phyloP scores from a whole-genome alignment of 2,113 vertebrate genomes.

The Silurus meridionalis region DNA sequence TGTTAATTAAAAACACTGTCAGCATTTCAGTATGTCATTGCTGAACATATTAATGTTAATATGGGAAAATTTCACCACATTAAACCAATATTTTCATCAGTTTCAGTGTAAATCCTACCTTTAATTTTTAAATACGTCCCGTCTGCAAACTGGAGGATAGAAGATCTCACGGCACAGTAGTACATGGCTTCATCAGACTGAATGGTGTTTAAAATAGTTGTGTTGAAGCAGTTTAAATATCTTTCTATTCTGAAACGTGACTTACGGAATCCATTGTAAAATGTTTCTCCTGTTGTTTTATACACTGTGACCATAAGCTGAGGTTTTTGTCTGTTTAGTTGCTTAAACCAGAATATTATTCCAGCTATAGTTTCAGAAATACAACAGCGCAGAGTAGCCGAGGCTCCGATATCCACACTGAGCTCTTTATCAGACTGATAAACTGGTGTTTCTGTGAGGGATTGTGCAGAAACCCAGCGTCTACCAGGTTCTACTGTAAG shows the following conservation, averaged over 20 bases:
- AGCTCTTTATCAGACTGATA: not conserved
- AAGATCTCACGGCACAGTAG: not conserved
- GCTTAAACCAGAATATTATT: not conserved
- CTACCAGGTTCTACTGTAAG: not conserved
- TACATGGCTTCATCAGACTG: not conserved
- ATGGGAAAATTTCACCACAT: not conserved
- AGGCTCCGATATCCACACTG: not conserved
- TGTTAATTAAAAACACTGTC: too few relatives aligned
- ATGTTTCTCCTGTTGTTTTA: not conserved
- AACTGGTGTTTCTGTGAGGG: not conserved
- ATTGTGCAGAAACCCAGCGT: not conserved
- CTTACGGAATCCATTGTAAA: not conserved
- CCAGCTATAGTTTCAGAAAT: not conserved
- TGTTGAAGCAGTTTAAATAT: not conserved
- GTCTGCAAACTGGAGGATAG: not conserved
- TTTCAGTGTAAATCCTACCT: not conserved
- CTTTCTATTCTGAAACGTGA: not conserved
- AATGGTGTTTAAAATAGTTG: not conserved
- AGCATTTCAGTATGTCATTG: not conserved
- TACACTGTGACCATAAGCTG: not conserved
- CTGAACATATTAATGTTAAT: not conserved
- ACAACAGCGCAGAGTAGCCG: not conserved
- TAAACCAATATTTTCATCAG: not conserved
- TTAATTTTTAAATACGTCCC: not conserved
- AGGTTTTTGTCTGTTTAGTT: not conserved